Percentiles rank a stretch among this genome's conserved stretches.
Evolutionary conservation across 2,113 vertebrate genomes (phyloP).

Genomic region (Oxygymnocypris stewartii): DNA sequence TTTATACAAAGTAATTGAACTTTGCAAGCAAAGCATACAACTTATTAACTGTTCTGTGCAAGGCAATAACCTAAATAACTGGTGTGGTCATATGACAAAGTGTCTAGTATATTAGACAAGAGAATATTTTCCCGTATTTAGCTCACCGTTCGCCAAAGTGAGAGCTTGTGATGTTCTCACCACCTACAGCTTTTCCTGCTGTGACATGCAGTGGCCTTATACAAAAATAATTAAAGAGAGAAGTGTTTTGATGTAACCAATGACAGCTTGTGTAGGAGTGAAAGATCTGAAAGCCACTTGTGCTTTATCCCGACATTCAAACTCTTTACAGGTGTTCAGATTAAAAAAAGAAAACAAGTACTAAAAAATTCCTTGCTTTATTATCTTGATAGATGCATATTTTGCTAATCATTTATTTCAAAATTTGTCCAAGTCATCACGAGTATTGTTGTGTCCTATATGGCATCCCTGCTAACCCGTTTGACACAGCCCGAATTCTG

Average conservation of each 20-base stretch:
- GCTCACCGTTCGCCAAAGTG: not conserved
- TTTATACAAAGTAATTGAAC: not conserved
- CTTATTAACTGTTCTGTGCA: not conserved
- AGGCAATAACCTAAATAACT: not conserved
- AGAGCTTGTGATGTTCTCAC: slow-evolving; percentile 35
- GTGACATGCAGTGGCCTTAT: slow-evolving; percentile 29
- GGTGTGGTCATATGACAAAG: not conserved
- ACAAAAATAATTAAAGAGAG: slow-evolving; percentile 14
- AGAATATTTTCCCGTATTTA: slow-evolving; percentile 1
- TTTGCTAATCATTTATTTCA: not conserved
- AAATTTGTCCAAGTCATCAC: not conserved
- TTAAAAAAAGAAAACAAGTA: not conserved
- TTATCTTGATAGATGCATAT: not conserved
- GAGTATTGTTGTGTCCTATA: not conserved
- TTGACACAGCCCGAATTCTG: not conserved
- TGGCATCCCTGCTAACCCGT: not conserved
- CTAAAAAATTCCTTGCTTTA: not conserved
- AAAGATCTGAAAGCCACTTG: not conserved
- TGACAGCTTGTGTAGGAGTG: slow-evolving; percentile 23
- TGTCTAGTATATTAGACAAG: not conserved
- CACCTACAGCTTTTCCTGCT: slow-evolving; percentile 36
- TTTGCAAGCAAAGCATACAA: not conserved
- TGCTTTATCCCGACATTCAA: slow-evolving; percentile 8
- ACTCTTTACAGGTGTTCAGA: not conserved
- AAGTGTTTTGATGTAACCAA: slow-evolving; percentile 13